A percentile compares a stretch with the other conserved stretches of the same genome.
Conservation (phyloP, 64 coral and sea anemone species). For the Pocillopora damicornis region DNA sequence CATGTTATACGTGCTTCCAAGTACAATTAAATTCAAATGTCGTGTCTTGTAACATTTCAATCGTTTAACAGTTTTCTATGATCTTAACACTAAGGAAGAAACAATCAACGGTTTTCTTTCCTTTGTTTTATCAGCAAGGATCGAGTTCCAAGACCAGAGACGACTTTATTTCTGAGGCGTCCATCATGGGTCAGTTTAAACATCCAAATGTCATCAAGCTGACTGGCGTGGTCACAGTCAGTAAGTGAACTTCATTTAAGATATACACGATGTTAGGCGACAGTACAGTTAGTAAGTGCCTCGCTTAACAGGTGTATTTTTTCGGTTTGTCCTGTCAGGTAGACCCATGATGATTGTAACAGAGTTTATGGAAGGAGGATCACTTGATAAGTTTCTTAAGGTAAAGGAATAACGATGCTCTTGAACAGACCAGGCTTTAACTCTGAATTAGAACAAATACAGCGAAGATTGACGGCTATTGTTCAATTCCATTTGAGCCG, state of each 20-base stretch:
- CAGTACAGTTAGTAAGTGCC: background rate
- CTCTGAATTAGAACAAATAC: too few relatives aligned
- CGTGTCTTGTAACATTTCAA: too few relatives aligned
- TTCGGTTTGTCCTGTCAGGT: conserved; percentile 12
- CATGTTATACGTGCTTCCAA: too few relatives aligned
- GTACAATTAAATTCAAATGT: too few relatives aligned
- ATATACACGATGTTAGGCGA: too few relatives aligned
- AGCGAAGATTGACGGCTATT: too few relatives aligned
- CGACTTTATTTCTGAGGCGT: conserved; percentile 81
- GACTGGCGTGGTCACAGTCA: conserved; percentile 70
- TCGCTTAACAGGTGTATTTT: background rate
- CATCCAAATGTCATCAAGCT: conserved; percentile 73
- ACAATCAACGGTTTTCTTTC: background rate
- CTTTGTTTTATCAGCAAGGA: conserved; percentile 33
- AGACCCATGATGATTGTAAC: conserved; percentile 83
- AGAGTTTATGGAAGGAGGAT: conserved; percentile 85
- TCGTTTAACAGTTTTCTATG: too few relatives aligned
- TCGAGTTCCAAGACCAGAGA: conserved; percentile 55
- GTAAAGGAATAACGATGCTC: background rate
- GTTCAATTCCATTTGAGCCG: too few relatives aligned
- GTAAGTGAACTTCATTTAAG: conserved; percentile 13
- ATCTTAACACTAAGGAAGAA: too few relatives aligned
- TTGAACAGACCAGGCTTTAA: too few relatives aligned
- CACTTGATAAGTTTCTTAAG: conserved; percentile 78
- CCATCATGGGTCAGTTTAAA: conserved; percentile 84